Conservation (phyloP, 1,140 invertebrate genomes). For the Magallana angulata region DNA sequence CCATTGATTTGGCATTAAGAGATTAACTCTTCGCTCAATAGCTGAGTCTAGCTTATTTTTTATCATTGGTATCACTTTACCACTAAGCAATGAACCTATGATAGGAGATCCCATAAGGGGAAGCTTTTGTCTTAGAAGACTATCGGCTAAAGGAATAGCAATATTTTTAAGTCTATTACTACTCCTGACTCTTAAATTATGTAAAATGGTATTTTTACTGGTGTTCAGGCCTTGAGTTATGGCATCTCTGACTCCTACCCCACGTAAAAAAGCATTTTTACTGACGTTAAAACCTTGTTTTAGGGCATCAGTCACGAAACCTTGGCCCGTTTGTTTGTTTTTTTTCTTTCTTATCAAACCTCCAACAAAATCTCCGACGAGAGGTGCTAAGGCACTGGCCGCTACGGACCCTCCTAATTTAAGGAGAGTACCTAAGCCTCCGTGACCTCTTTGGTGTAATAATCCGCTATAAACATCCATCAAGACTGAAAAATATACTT, state of each 20-base stretch:
- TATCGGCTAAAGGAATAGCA: background rate
- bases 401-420: no score
- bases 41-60: background rate
- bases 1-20: no score
- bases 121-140: background rate
- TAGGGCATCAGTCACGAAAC: background rate
- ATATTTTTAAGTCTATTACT: background rate
- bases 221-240: background rate
- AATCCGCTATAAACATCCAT: no score
- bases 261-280: no score
- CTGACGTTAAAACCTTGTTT: background rate
- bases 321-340: background rate
- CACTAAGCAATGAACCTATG: background rate
- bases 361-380: background rate
- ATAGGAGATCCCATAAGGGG: background rate
- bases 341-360: background rate
- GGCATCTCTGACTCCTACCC: background rate
- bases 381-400: no score
- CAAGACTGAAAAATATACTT: no score
- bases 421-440: no score
- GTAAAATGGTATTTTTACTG: background rate
- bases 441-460: no score
- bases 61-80: background rate
- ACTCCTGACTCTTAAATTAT: background rate
- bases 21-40: no score